Conservation (phyloP, 2,113 vertebrate genomes). For the Reinhardtius hippoglossoides region DNA sequence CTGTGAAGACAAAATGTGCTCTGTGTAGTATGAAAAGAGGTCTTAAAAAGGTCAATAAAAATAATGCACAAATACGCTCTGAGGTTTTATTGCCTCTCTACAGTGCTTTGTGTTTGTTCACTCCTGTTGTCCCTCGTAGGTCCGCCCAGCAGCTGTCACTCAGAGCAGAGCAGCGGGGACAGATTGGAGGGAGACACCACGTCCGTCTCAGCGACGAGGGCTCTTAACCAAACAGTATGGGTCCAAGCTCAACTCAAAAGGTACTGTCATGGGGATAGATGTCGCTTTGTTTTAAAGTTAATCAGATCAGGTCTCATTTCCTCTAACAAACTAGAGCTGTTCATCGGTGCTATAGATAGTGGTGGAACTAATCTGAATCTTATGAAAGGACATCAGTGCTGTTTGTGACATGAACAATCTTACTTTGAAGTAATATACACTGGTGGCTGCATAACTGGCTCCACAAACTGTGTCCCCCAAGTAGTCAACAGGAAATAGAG, state of each 20-base stretch:
- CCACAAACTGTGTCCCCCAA: too few relatives aligned
- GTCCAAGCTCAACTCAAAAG: constrained; percentile 37
- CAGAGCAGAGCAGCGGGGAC: constrained; percentile 14
- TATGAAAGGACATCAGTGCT: too few relatives aligned
- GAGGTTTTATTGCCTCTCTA: background rate
- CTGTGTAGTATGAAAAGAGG: too few relatives aligned
- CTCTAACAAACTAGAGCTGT: too few relatives aligned
- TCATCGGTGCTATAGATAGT: too few relatives aligned
- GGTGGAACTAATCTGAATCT: too few relatives aligned
- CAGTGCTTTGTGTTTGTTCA: constrained; percentile 10
- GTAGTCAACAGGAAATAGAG: background rate
- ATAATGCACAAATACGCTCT: background rate
- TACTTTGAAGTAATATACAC: too few relatives aligned
- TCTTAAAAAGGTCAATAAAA: background rate
- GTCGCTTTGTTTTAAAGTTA: too few relatives aligned
- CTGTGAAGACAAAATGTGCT: too few relatives aligned
- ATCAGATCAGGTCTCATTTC: too few relatives aligned
- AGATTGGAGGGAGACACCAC: constrained; percentile 9
- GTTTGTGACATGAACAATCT: too few relatives aligned
- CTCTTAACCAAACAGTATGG: constrained; percentile 24
- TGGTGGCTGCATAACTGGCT: too few relatives aligned
- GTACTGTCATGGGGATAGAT: constrained; percentile 35
- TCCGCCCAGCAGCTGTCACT: constrained; percentile 41
- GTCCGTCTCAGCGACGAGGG: constrained; percentile 5
- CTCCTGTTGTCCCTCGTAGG: constrained; percentile 38